phyloP scores from a whole-genome alignment of 2,888 invertebrate genomes.

The Dryococelus australis region DNA sequence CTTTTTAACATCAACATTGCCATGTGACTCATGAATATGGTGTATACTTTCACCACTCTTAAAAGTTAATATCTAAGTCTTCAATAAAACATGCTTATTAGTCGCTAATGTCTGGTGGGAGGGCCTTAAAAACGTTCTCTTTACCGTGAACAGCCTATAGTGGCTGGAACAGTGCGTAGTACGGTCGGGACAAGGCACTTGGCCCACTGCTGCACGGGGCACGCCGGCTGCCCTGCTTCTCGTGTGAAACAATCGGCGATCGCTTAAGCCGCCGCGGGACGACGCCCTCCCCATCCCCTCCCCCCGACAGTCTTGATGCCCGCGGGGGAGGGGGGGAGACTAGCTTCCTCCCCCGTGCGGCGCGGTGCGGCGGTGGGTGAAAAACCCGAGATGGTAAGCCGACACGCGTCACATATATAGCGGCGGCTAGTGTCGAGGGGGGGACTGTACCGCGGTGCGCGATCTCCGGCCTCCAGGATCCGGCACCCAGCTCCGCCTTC shows the following conservation, averaged over 20 bases:
- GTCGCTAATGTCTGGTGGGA: no score
- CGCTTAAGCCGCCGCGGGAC: not conserved
- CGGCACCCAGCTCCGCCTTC: not conserved
- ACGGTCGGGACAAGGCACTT: not conserved
- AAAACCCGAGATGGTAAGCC: not conserved
- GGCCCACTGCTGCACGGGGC: not conserved
- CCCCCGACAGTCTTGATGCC: not conserved
- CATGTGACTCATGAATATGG: no score
- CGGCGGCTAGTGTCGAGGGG: not conserved
- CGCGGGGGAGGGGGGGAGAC: not conserved
- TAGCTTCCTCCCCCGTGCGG: not conserved
- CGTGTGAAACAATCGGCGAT: slow-evolving; percentile 9
- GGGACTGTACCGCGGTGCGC: not conserved
- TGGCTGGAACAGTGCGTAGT: no score
- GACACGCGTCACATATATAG: slow-evolving; percentile 8
- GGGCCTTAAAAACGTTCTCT: no score
- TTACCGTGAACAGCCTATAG: no score
- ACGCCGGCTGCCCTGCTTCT: not conserved
- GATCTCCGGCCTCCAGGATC: not conserved
- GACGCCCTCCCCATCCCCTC: not conserved
- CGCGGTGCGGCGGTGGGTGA: no score
- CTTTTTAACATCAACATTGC: no score
- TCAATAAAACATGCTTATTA: no score
- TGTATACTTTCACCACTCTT: no score
- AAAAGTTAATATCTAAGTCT: no score